Evolutionary conservation across 2,797 vertebrate genomes (phyloP).

Genomic region (Odontamblyopus rebecca): DNA sequence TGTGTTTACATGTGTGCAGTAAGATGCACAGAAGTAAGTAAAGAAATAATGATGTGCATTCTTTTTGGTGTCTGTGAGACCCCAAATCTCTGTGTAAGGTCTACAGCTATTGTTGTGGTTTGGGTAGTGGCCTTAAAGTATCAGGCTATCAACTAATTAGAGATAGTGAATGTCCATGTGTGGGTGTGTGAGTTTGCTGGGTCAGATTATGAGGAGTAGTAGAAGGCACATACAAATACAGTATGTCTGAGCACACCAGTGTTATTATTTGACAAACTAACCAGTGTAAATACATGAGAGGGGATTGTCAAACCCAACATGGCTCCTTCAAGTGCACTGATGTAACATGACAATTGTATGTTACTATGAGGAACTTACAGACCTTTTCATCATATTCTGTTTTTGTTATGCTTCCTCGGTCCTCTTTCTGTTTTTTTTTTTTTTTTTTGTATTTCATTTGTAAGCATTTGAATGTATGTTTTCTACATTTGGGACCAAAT

Average conservation of each 20-base stretch:
- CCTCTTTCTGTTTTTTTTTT: slow-evolving; percentile 36
- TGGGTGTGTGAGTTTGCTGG: slow-evolving; percentile 15
- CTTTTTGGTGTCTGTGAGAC: slow-evolving; percentile 35
- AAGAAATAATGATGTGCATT: slow-evolving; percentile 29
- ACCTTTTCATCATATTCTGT: slow-evolving; percentile 29
- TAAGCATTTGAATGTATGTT: slow-evolving; percentile 91
- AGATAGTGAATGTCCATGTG: slow-evolving; percentile 49
- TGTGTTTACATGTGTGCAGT: slow-evolving; percentile 79
- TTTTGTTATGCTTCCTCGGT: slow-evolving; percentile 11
- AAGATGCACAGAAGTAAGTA: slow-evolving; percentile 41
- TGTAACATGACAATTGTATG: slow-evolving; percentile 70
- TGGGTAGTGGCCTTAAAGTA: slow-evolving; percentile 92
- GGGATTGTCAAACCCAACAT: slow-evolving; percentile 57
- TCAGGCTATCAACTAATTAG: slow-evolving; percentile 89
- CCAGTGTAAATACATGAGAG: slow-evolving; percentile 59
- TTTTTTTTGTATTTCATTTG: slow-evolving; percentile 77
- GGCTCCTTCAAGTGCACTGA: slow-evolving; percentile 86
- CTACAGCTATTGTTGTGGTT: slow-evolving; percentile 50
- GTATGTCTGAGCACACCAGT: slow-evolving; percentile 25
- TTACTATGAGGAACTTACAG: slow-evolving; percentile 57
- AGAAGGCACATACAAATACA: slow-evolving; percentile 47
- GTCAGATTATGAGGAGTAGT: slow-evolving; percentile 57
- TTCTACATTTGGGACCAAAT: slow-evolving; percentile 90
- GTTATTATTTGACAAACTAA: slow-evolving; percentile 34
- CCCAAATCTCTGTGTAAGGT: slow-evolving; percentile 39